Conservation (phyloP, 2,888 invertebrate genomes). For the Cerceris ruficornis region DNA sequence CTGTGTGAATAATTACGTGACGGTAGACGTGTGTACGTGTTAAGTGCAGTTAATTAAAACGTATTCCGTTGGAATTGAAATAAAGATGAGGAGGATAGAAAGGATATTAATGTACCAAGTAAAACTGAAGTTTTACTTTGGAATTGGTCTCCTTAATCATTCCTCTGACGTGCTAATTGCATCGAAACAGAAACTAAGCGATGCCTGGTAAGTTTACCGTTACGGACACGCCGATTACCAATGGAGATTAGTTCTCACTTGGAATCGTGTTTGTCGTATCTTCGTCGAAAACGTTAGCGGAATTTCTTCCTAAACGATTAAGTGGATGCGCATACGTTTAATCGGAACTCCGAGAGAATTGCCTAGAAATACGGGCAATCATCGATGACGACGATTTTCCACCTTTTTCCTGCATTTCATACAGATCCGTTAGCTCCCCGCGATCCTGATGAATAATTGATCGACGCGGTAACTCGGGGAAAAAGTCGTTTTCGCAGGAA, state of each 20-base stretch:
- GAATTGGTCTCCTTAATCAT: conserved; percentile 18
- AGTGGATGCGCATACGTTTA: background rate
- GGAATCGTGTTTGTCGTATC: conserved; percentile 49
- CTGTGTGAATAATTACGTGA: no score
- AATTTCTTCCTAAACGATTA: conserved; percentile 18
- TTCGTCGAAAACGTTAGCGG: conserved; percentile 29
- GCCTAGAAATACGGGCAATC: no score
- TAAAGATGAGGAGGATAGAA: no score
- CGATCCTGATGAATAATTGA: no score
- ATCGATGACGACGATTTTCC: background rate
- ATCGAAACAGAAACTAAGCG: conserved; percentile 46
- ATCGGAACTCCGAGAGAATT: no score
- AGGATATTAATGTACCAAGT: no score
- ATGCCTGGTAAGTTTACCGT: conserved; percentile 74
- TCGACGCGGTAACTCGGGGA: no score
- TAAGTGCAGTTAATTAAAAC: no score
- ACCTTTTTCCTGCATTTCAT: background rate
- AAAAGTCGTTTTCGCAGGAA: no score
- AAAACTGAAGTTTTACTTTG: conserved; percentile 3
- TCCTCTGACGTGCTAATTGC: conserved; percentile 37
- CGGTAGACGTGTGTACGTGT: no score
- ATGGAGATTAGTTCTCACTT: conserved; percentile 73
- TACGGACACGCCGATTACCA: conserved; percentile 72
- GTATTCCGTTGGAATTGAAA: no score
- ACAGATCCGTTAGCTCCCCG: conserved; percentile 12